phyloP scores from a whole-genome alignment of 2,888 invertebrate species.

The Anarsia innoxiella region DNA sequence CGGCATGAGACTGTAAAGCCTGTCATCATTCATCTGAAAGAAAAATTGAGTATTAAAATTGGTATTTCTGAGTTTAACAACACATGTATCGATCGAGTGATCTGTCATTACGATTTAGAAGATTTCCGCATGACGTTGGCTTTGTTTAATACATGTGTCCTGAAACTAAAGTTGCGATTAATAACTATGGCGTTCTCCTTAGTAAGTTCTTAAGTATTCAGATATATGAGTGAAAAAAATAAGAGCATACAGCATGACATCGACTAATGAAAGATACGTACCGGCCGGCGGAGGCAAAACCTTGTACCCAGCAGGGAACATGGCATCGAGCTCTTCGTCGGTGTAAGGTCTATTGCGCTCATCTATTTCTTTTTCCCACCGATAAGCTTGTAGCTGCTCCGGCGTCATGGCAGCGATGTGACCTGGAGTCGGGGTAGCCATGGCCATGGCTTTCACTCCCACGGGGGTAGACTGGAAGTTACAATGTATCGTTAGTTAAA shows the following conservation, averaged over 20 bases:
- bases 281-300: conserved; percentile 95
- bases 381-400: conserved; percentile 97
- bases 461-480: conserved; percentile 81
- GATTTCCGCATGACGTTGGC: conserved; percentile 39
- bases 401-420: conserved; percentile 99
- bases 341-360: conserved; percentile 96
- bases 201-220: conserved; percentile 23
- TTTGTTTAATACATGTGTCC: conserved; percentile 65
- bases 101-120: conserved; percentile 30
- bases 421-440: conserved; percentile 98
- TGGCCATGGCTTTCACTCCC: conserved; percentile 96
- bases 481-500: neutral
- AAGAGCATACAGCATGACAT: conserved; percentile 7
- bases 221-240: conserved; percentile 8
- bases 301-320: conserved; percentile 99
- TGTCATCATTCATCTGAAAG: conserved; percentile 72
- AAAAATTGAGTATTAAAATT: conserved; percentile 62
- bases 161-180: conserved; percentile 67
- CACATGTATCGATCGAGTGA: conserved; percentile 45
- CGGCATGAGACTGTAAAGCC: conserved; percentile 60
- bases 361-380: conserved; percentile 99
- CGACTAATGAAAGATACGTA: conserved; percentile 34
- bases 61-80: conserved; percentile 39
- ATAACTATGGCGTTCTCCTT: conserved; percentile 53
- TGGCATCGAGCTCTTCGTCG: conserved; percentile 97